Base-by-base conservation (phyloP, 1,140 invertebrate species). In the Gryllus bimaculatus region DNA sequence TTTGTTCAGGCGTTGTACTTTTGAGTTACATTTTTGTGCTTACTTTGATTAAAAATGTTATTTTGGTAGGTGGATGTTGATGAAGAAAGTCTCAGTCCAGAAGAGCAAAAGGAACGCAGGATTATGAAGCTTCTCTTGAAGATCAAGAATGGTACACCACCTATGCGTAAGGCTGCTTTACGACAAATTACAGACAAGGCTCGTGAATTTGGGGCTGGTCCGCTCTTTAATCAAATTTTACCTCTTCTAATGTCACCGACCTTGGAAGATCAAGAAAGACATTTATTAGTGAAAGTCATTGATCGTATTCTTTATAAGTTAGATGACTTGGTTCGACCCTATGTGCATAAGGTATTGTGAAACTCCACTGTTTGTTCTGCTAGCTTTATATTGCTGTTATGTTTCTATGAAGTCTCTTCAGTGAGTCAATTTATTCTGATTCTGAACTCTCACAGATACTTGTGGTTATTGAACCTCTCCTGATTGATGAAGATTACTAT, bases 401-500 rank as follows among this genome's bases (percentile, higher is more conserved):
- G 54, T 13, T 66, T 66, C 18, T 66, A 66, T 39, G 1, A 2
- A 39, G 20, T 20, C 20, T 8, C 20, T 20, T 73, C 7, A 15
- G 13, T 6, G 6, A 73, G 6, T 13, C 13, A 39, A 5, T 39
- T 8, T 10, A 39, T n/a, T 7, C 7, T 75, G 49, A 54, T 66
- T 80, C 76, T 78, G 13, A 47, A 78, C 8, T 80, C 0, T 78
- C 85, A 74, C 80, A 92, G 90, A 99, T 99, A 85, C 88, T 99
- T 48, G 98, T 99, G 0, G 98, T 99, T 3, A 99, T 99, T 86
- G 98, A 99, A 88, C 98, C 98, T 0, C 87, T 99, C 49, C 87
- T 99, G 8, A 99, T 99, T 86, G 98, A 99, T 86, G 98, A 99
- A 90, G 98, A 99, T 88, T 99, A 99, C 85, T 99, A 99, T 87